Evolutionary conservation across 1,140 invertebrate genomes (phyloP), one percentile per base, ranked within the genome.

Genomic region (Drosophila littoralis): DNA sequence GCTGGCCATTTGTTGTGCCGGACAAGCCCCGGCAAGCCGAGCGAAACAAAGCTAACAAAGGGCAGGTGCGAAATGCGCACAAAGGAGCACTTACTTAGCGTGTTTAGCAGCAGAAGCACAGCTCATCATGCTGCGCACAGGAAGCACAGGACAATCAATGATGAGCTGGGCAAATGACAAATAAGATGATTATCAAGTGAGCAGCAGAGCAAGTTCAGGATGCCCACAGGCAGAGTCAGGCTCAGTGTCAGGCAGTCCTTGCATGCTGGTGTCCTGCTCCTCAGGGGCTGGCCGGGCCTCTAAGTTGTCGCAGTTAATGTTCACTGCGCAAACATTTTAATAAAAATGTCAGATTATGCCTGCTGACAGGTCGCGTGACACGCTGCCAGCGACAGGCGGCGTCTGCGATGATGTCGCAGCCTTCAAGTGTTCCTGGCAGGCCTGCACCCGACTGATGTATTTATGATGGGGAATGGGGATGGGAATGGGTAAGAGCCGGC

Each of bases 291-390:
- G 42, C 42, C 12, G 42, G 35, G 36, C 33, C 59, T 71, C 73
- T 66, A 76, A 68, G 68, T 64, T 64, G 64, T 50, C 52, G 40
- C 77, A 79, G 77, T 79, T 79, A 79, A 79, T 75, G 68, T 74
- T 52, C 58, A 52, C 50, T 69, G 77, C 69, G 75, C 84, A 84
- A 89, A 89, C 88, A 89, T 89, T 89, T 89, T 89, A 89, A 89
- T 89, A 89, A 89, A 89, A 89, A 89, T 89, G 84, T 89, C 84
- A 84, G 77, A 78, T 89, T 81, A 79, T 89, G 79, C 60, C 55
- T 77, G 84, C 51, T 76, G 84, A 89, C 84, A 89, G 84, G 77
- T 89, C 84, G 84, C 84, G 84, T 89, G 84, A 89, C 84, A 89
- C 61, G 84, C 85, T 89, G 84, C 84, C 83, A 88, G 70, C 79